Evolutionary conservation across 2,797 vertebrate species (phyloP).

Genomic region (Peromyscus attwateri): DNA sequence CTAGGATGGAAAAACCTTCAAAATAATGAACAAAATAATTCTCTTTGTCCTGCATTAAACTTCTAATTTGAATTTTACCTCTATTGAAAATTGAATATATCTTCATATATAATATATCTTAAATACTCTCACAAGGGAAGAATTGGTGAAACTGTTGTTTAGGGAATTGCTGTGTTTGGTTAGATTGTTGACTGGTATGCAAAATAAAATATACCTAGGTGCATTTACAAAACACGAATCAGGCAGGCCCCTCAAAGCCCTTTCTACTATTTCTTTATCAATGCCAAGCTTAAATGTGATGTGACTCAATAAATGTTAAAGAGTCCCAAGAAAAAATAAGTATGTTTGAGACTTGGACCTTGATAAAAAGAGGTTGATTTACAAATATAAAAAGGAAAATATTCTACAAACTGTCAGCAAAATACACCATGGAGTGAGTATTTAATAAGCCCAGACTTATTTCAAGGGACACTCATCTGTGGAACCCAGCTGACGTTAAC

Average conservation of each 20-base stretch:
- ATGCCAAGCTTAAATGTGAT: conserved; percentile 54
- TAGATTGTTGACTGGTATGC: neutral
- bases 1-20: neutral
- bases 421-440: conserved; percentile 49
- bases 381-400: conserved; percentile 69
- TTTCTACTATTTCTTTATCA: conserved; percentile 57
- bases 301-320: conserved; percentile 64
- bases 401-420: conserved; percentile 31
- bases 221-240: conserved; percentile 21
- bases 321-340: conserved; percentile 41
- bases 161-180: neutral
- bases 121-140: neutral
- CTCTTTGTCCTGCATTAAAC: neutral
- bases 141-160: conserved; percentile 47
- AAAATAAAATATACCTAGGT: conserved; percentile 27
- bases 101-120: conserved; percentile 29
- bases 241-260: conserved; percentile 16
- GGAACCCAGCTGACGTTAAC: conserved; percentile 38
- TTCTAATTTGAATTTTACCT: conserved; percentile 65
- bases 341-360: conserved; percentile 35
- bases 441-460: conserved; percentile 57
- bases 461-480: conserved; percentile 59
- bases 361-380: conserved; percentile 64
- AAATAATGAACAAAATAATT: conserved; percentile 42
- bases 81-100: conserved; percentile 55